Conservation (phyloP, 1,140 invertebrate species). For the Panagrolaimus sp. region DNA sequence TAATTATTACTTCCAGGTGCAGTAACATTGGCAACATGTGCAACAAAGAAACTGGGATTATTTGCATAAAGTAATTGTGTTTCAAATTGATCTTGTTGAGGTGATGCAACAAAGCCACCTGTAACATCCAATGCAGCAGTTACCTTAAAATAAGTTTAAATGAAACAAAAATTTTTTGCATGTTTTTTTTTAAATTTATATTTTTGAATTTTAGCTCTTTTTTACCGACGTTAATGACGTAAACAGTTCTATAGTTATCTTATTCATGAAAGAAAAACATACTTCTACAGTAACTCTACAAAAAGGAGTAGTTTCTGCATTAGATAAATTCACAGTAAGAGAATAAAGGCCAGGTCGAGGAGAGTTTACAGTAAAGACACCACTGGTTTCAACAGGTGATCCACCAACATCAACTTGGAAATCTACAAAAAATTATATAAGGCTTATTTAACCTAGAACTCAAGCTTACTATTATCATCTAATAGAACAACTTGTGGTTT, state of each 20-base stretch:
- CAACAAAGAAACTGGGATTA: slow-evolving; percentile 25
- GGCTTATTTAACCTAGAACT: no score
- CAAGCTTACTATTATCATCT: slow-evolving; percentile 15
- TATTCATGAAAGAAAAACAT: no score
- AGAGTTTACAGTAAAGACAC: not conserved
- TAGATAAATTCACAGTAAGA: slow-evolving; percentile 17
- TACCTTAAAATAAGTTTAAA: no score
- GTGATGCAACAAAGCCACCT: slow-evolving; percentile 22
- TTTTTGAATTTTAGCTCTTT: no score
- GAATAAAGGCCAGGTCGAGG: slow-evolving; percentile 26
- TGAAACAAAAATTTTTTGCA: no score
- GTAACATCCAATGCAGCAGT: slow-evolving; percentile 6
- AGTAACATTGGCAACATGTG: slow-evolving; percentile 27
- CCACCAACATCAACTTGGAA: not conserved
- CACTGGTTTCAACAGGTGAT: not conserved
- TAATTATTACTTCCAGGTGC: slow-evolving; percentile 25
- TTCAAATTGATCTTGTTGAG: slow-evolving; percentile 22
- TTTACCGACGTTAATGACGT: no score
- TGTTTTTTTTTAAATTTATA: no score
- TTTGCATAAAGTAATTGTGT: slow-evolving; percentile 15
- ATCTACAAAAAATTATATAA: not conserved
- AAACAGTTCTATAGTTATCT: no score
- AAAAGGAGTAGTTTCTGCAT: slow-evolving; percentile 19
- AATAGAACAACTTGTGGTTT: slow-evolving; percentile 6
- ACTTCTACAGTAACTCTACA: slow-evolving; percentile 28